Evolutionary conservation across 2,888 invertebrate genomes (phyloP), one percentile per base, ranked within the genome.

Genomic region (Drosophila lacicola): DNA sequence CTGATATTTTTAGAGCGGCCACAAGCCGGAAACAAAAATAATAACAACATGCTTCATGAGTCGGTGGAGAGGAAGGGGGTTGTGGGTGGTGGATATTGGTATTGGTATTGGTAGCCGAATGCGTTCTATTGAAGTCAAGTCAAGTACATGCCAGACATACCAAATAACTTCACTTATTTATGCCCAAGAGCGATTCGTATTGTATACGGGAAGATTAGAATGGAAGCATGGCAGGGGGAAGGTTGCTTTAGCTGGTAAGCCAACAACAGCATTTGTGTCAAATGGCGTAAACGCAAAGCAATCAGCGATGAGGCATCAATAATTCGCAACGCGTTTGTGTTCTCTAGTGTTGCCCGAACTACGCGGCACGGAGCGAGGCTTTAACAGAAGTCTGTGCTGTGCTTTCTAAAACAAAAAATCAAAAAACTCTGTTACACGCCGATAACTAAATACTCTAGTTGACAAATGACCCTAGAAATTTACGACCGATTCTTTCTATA

Each of bases 201-300:
- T 58, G 21, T 41, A 70, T 58, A 62, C 29, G 57, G 45, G 39
- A 36, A 41, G 54, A 61, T 60, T 44, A 42, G 41, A 17, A 60
- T 37, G 14, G 60, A 34, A 13, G 13, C 33, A 34, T 5, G 13
- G 6, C n/a, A 14, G 11, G 13, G 3, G 21, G 61, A 14, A 37
- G 29, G 14, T 21, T 46, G 54, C 36, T 42, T 72, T 53, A 47
- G 62, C 21, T 34, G 39, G 68, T 60, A 78, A 57, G 42, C 46
- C 49, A 65, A 67, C 36, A 63, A 47, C 51, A 64, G 70, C 62
- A 74, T 70, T 77, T 85, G 86, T 80, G 78, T 83, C 86, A 83
- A 82, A 83, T 83, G 88, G 88, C 74, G 72, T 72, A 79, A 85
- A 74, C 82, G 86, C 85, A 77, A 79, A 88, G 88, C 85, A 83